Evolutionary conservation across 2,113 vertebrate species (phyloP), one percentile per base, ranked within the genome.

Genomic region (Columbina picui): DNA sequence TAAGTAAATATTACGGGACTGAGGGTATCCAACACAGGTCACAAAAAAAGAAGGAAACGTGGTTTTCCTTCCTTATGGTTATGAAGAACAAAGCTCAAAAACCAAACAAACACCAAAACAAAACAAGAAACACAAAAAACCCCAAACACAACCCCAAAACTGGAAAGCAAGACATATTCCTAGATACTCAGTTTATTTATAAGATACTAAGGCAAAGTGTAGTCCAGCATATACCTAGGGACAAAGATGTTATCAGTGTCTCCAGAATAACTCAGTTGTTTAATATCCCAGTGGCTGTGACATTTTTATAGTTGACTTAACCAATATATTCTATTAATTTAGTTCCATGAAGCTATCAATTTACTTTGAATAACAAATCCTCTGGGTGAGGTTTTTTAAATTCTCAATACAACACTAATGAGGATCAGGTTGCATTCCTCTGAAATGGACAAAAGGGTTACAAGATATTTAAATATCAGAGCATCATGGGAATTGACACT

Each of bases 341-440:
- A 68, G n/a, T 49, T 84, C 60, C 84, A 38, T 56, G 41, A 86
- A 36, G 39, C 71, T n/a, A 39, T 39, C 38, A 39, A 39, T 39
- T 39, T 39, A 22, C 50, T 87, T 81, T 74, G 47, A 87, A 47
- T 86, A 78, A 81, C 29, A 84, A 63, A 38, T 67, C 26, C 8
- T 74, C 29, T 87, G 39, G 78, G 27, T 43, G n/a, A 82, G 29
- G 38, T 59, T 90, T 93, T 96, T 9, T 21, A 75, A 87, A 85
- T 76, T 88, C 86, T 79, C 34, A 5, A 9, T 68, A 18, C 56
- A 79, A 32, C 38, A 20, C 47, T 79, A 59, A 68, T 0, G 5
- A 65, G 30, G 26, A 68, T 75, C 49, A 49, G 82, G 34, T 45
- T 87, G 49, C 56, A 50, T 92, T 87, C 41, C 52, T 79, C 85